A percentile compares a stretch with the other conserved stretches of the same genome.
Evolutionary conservation across 1,140 invertebrate species (phyloP).

Genomic region (Melipona quadrifasciata): DNA sequence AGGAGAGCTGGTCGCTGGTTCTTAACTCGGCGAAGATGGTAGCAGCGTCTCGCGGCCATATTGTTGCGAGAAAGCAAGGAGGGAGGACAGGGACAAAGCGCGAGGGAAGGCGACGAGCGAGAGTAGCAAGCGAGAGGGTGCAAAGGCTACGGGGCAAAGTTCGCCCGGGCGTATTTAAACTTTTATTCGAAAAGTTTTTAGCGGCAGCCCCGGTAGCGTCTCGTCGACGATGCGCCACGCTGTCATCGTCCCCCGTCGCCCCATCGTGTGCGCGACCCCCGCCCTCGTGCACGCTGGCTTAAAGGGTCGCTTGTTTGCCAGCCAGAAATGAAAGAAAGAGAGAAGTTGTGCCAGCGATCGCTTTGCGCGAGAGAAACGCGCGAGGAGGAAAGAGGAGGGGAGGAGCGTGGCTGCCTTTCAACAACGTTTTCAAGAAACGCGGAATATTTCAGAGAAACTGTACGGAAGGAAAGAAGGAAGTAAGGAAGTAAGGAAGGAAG

Average conservation of each 20-base stretch:
- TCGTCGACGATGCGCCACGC: conserved; percentile 12
- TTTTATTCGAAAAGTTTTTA: conserved; percentile 81
- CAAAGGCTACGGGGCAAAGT: conserved; percentile 70
- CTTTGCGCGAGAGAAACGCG: neutral
- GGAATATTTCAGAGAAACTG: neutral
- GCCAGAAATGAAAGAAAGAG: conserved; percentile 33
- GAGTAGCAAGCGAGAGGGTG: neutral
- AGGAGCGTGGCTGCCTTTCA: neutral
- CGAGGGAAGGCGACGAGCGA: neutral
- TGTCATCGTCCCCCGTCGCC: neutral
- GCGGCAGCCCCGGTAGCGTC: conserved; percentile 18
- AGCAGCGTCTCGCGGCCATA: conserved; percentile 66
- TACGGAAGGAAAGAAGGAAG: too few relatives aligned
- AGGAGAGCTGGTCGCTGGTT: conserved; percentile 39
- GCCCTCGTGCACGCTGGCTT: neutral
- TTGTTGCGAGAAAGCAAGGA: conserved; percentile 62
- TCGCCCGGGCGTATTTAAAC: conserved; percentile 76
- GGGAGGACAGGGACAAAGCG: conserved; percentile 7
- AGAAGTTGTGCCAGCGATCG: neutral
- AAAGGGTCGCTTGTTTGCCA: conserved; percentile 60
- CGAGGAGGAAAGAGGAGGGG: neutral
- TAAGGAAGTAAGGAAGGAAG: too few relatives aligned
- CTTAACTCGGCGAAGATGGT: conserved; percentile 70
- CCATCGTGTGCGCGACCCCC: too few relatives aligned
- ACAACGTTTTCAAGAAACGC: conserved; percentile 5